phyloP scores from a whole-genome alignment of 2,888 invertebrate genomes.

The Apodemia zela region DNA sequence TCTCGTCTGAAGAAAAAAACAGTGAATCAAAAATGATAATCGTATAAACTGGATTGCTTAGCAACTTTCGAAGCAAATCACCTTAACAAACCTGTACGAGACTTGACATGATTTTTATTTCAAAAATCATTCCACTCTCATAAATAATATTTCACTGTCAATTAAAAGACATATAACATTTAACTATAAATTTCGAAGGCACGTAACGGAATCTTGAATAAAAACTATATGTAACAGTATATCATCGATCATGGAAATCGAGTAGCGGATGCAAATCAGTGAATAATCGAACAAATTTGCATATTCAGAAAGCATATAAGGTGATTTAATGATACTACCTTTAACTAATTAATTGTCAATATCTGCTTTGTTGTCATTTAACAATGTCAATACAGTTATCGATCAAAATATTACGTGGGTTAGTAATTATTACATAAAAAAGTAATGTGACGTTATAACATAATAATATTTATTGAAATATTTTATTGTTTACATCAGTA shows the following conservation, averaged over 20 bases:
- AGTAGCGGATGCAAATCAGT: slow-evolving; percentile 1
- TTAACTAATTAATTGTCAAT: background rate
- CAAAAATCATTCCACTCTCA: background rate
- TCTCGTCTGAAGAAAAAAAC: too few relatives aligned
- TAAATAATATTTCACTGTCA: background rate
- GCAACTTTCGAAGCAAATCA: too few relatives aligned
- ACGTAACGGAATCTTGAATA: background rate
- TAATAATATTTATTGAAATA: too few relatives aligned
- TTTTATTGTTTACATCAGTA: too few relatives aligned
- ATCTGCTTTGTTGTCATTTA: background rate
- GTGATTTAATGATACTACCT: background rate
- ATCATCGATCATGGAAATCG: slow-evolving; percentile 12
- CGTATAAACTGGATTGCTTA: too few relatives aligned
- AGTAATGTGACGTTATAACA: too few relatives aligned
- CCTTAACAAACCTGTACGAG: too few relatives aligned
- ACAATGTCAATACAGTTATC: background rate
- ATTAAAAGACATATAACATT: background rate
- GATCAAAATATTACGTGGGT: background rate
- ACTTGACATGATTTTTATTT: too few relatives aligned
- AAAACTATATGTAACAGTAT: slow-evolving; percentile 14
- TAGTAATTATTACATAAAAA: too few relatives aligned
- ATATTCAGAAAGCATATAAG: background rate
- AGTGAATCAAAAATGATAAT: too few relatives aligned
- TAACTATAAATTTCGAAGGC: background rate
- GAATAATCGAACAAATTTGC: slow-evolving; percentile 9